phyloP scores from a whole-genome alignment of 2,113 vertebrate genomes.

The Phasianus colchicus region DNA sequence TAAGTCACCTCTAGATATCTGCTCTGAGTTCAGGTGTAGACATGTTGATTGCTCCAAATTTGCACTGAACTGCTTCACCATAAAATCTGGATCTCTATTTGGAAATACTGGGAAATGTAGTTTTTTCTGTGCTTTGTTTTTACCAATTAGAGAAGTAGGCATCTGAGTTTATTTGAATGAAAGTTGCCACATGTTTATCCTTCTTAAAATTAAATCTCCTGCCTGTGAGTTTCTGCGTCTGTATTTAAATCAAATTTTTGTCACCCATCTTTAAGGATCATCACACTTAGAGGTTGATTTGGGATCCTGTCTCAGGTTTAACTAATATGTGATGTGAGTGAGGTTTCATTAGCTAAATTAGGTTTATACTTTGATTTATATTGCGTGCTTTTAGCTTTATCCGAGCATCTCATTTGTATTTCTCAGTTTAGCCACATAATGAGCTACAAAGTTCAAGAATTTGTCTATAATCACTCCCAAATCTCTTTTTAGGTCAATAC shows the following conservation, averaged over 20 bases:
- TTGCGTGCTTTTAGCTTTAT: background rate
- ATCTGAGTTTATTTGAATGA: background rate
- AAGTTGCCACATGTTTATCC: background rate
- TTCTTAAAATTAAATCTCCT: background rate
- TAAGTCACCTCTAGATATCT: background rate
- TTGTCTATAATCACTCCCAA: background rate
- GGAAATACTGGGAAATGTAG: background rate
- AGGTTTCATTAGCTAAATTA: background rate
- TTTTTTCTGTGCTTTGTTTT: background rate
- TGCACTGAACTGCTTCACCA: background rate
- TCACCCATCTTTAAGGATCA: background rate
- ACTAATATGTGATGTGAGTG: background rate
- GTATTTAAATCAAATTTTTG: background rate
- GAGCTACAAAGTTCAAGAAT: background rate
- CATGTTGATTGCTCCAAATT: background rate
- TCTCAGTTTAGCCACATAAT: constrained; percentile 13
- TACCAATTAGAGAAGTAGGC: background rate
- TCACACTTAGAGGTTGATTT: background rate
- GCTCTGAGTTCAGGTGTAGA: background rate
- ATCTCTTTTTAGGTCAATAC: constrained; percentile 1
- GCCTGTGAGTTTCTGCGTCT: background rate
- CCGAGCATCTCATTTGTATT: background rate
- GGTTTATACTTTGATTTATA: constrained; percentile 8
- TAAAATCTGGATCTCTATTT: background rate
- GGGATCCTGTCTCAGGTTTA: background rate